These are phyloP conservation scores for Maconellicoccus hirsutus DNA, from an alignment of 1,140 invertebrate genomes.

Conservation along the genomic window DNA sequence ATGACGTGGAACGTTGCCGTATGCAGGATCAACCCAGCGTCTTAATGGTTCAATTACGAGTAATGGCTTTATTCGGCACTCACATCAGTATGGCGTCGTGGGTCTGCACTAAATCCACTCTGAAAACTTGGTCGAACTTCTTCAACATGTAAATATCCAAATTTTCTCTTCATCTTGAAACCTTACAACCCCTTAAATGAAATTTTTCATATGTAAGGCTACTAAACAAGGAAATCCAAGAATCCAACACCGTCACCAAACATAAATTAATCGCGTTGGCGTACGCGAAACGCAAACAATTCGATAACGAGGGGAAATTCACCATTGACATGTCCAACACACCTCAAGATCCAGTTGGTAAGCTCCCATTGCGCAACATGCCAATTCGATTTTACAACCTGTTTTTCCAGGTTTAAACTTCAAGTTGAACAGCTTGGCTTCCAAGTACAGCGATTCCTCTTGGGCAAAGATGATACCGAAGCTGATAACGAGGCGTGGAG, in stretches of 20 bases:
- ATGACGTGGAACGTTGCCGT: constrained; percentile 42
- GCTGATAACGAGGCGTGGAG: constrained; percentile 67
- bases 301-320: constrained; percentile 62
- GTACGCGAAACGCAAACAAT: constrained; percentile 74
- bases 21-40: constrained; percentile 62
- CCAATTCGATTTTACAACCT: background rate
- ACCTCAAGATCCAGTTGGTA: constrained; percentile 80
- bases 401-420: constrained; percentile 56
- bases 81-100: constrained; percentile 83
- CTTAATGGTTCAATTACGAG: constrained; percentile 64
- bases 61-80: constrained; percentile 67
- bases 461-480: constrained; percentile 81
- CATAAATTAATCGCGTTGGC: constrained; percentile 83
- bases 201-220: background rate
- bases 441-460: constrained; percentile 58
- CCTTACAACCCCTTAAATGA: too few species aligned
- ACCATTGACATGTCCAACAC: constrained; percentile 75
- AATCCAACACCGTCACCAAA: constrained; percentile 63
- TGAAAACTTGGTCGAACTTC: constrained; percentile 71
- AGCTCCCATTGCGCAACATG: too few species aligned
- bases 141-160: constrained; percentile 56
- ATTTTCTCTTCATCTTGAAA: too few species aligned
- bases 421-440: constrained; percentile 65
- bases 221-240: constrained; percentile 49
- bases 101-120: constrained; percentile 76